Base-by-base conservation (phyloP, 2,113 vertebrate species). In the Lamprotornis superbus region DNA sequence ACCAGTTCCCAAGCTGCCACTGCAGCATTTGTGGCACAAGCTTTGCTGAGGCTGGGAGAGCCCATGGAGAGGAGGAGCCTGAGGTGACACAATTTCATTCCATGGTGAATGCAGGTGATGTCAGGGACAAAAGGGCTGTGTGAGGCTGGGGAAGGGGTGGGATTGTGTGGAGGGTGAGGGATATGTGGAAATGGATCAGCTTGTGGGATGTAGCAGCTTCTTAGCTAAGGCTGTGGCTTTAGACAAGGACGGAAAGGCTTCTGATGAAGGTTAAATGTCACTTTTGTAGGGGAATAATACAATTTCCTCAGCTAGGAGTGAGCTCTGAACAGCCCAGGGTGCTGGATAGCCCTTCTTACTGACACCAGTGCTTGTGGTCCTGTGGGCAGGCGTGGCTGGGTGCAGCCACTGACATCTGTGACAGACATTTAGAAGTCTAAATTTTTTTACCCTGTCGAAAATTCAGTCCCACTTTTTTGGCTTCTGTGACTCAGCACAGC, bases 101-200 rank as follows among this genome's bases (percentile, higher is more conserved):
- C 2, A 0, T 2, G 39, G 37, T 8, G 68, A 31, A 15, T 3
- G 0, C 50, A 83, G 59, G 55, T 78, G 93, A 6, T 64, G 65
- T 1, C 9, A 61, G 14, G 39, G 56, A 53, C 64, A 70, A 70
- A 80, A 83, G 35, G 59, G 39, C 28, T 35, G 10, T 11, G 16
- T n/a, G 37, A 20, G 18, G 13, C 0, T 9, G 0, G 7, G 2
- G 4, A 14, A 21, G 0, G 8, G 10, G 0, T 31, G 59, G 46
- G 40, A 1, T 14, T 18, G 2, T 30, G 9, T 9, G 22, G 20
- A 57, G 21, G 3, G 3, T 33, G 44, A n/a, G 37, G 11, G 4
- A 3, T 0, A 0, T 2, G 4, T 37, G 13, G 59, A 24, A 49
- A 8, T 5, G 20, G 25, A 11, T 23, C 5, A 18, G 18, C 1